Evolutionary conservation across 2,113 vertebrate genomes (phyloP), one percentile per base, ranked within the genome.

Genomic region (Fregetta grallaria): DNA sequence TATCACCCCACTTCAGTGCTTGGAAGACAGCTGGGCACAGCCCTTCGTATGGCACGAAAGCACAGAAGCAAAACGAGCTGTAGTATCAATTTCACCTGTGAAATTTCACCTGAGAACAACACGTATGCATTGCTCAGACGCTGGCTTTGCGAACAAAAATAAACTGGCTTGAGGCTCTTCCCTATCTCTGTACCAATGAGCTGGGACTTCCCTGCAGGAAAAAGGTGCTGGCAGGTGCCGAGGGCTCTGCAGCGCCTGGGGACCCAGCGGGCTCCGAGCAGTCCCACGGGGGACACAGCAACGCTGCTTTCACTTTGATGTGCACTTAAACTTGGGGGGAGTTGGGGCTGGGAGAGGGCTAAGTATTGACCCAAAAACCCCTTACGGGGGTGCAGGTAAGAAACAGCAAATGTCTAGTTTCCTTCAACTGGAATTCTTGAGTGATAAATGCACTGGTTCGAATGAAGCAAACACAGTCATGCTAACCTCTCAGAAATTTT

Each of bases 191-290:
- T 17, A 75, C 23, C 34, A 32, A 13, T 1, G 32, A 58, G 32
- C 47, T n/a, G 20, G 47, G 47, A 72, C 9, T 44, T 44, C 40
- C 42, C 17, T 4, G 3, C 2, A 7, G 27, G 47, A 47, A 71
- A 49, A 55, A 44, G 0, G 1, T 0, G 2, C 8, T 32, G 63
- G 47, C 8, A 14, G 22, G 21, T 8, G 6, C 58, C 4, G 1
- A 65, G 25, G 44, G 42, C 55, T 80, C 61, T n/a, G 53, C 45
- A n/a, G 34, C 0, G 0, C 26, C 40, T 7, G 1, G 47, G 42
- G 30, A 68, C 23, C 10, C 52, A 4, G 34, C 0, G 4, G 52
- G 52, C 5, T 81, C 49, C 7, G 0, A 0, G 56, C 27, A 17
- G 50, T 38, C 30, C 72, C 14, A 3, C 1, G 1, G 30, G 26